Evolutionary conservation across 1,140 invertebrate species (phyloP), one percentile per base, ranked within the genome.

Genomic region (Melipona quadrifasciata): DNA sequence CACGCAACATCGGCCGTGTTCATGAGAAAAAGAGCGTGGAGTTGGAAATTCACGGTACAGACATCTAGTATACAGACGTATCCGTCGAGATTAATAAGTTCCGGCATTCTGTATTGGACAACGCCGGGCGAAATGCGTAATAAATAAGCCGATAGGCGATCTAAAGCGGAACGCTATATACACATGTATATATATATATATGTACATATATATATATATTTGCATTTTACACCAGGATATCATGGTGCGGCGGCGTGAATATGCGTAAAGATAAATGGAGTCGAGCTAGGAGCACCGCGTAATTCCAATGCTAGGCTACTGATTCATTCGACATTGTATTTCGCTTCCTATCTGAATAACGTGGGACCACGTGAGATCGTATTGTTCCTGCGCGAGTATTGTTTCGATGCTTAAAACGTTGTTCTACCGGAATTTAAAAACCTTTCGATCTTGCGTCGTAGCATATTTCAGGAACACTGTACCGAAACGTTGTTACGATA

Each of bases 241-340:
- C 21, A 47, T 14, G 39, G 47, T 16, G 68, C 16, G 39, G n/a
- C n/a, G 21, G 70, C 21, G 70, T 47, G 24, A 64, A 82, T 73
- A 34, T 31, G 61, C 73, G 58, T 39, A 64, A 76, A 82, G 80
- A 82, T 82, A 82, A 82, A 82, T 82, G 80, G 80, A 82, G 61
- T 68, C 73, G 64, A 19, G 64, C 73, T 68, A 47, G 73, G 61
- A 75, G 73, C 31, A 82, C 73, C 73, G 73, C 73, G 80, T 82
- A 82, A 82, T 82, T 82, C 75, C 80, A 82, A 82, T 39, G 80
- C 64, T 14, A 53, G 53, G 61, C 80, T 82, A 82, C 80, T 57
- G 80, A 82, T 77, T 82, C 80, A 47, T 82, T 82, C 73, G 80
- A 82, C 72, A 65, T 75, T 82, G 80, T 68, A 82, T 82, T 82